Evolutionary conservation across 2,888 invertebrate genomes (phyloP).

Genomic region (Phytoseiulus persimilis): DNA sequence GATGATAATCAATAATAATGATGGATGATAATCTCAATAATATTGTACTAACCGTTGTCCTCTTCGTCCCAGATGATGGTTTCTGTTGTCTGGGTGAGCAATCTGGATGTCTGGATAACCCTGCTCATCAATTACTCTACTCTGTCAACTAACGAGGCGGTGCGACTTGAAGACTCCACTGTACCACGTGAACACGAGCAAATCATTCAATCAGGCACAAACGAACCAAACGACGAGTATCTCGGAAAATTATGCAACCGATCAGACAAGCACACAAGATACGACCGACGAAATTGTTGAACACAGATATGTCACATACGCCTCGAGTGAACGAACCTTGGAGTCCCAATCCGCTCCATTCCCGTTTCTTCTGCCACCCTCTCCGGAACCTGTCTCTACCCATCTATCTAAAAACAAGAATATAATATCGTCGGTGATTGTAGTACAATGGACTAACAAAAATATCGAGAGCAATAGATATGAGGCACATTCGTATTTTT

Average conservation of each 20-base stretch:
- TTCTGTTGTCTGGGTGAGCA: slow-evolving; percentile 5
- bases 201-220: background rate
- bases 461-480: background rate
- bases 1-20: background rate
- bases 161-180: background rate
- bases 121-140: slow-evolving; percentile 5
- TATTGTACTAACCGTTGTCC: background rate
- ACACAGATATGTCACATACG: too few relatives aligned
- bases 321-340: background rate
- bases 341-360: background rate
- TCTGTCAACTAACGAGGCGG: slow-evolving; percentile 5
- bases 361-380: background rate
- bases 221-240: too few relatives aligned
- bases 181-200: background rate
- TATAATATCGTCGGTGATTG: background rate
- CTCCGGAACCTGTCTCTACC: background rate
- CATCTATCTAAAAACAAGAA: background rate
- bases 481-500: background rate
- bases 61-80: slow-evolving; percentile 5
- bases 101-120: background rate
- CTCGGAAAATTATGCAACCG: too few relatives aligned
- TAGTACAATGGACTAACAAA: background rate
- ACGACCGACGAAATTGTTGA: too few relatives aligned
- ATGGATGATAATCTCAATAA: background rate
- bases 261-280: too few relatives aligned